These are phyloP conservation scores for fruit fly (Drosophila melanogaster) DNA, from an alignment of 1,140 invertebrate genomes.

Conservation along the genomic window DNA sequence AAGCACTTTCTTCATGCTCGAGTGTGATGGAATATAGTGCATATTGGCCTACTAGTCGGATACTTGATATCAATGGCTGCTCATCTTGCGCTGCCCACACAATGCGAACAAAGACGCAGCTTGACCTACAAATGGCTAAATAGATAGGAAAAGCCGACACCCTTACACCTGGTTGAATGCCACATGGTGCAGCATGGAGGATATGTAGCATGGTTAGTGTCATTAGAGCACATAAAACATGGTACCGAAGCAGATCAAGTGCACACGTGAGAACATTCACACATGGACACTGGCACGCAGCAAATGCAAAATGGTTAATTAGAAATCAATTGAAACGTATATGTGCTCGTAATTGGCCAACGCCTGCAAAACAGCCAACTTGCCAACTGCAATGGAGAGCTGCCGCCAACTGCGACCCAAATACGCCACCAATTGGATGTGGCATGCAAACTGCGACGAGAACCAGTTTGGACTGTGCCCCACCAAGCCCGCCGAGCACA, in stretches of 20 bases:
- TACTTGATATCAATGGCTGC: slow-evolving; percentile 30
- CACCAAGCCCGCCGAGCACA: not conserved
- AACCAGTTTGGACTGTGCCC: slow-evolving; percentile 56
- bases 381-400: slow-evolving; percentile 28
- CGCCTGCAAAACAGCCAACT: slow-evolving; percentile 31
- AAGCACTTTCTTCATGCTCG: no score
- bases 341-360: slow-evolving; percentile 54
- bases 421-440: slow-evolving; percentile 53
- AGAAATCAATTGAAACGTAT: slow-evolving; percentile 79
- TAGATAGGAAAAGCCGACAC: slow-evolving; percentile 21
- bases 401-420: slow-evolving; percentile 60
- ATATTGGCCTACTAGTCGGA: not conserved
- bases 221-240: no score
- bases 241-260: slow-evolving; percentile 69
- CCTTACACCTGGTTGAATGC: slow-evolving; percentile 7
- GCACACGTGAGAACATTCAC: slow-evolving; percentile 39
- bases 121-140: slow-evolving; percentile 64
- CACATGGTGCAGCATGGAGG: slow-evolving; percentile 6
- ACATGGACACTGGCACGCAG: slow-evolving; percentile 37
- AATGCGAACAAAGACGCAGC: slow-evolving; percentile 46
- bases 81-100: slow-evolving; percentile 57
- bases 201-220: slow-evolving; percentile 16
- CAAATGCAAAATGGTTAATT: slow-evolving; percentile 67
- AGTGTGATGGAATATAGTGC: not conserved
- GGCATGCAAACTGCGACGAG: slow-evolving; percentile 34